phyloP scores from a whole-genome alignment of 2,888 invertebrate species.

The Neuroscelio doddi region DNA sequence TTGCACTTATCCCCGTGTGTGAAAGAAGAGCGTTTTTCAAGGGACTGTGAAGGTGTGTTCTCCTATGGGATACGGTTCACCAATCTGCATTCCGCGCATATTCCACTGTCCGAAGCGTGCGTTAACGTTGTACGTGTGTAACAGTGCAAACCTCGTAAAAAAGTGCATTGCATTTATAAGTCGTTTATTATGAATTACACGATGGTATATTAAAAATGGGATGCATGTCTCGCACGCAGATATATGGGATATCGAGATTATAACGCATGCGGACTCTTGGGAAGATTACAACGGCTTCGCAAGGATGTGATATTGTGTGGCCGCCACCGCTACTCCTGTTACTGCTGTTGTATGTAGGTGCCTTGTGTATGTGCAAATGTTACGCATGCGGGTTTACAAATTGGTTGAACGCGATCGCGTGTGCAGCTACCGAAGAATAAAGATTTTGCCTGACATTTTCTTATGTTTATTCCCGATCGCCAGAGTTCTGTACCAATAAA shows the following conservation, averaged over 20 bases:
- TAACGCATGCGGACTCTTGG: conserved; percentile 64
- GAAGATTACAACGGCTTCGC: conserved; percentile 55
- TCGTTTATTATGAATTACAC: conserved; percentile 72
- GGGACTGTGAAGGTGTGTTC: not conserved
- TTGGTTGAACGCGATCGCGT: conserved; percentile 57
- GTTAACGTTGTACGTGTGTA: conserved; percentile 28
- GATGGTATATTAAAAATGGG: conserved; percentile 71
- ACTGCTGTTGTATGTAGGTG: conserved; percentile 21
- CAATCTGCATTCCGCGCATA: conserved; percentile 1
- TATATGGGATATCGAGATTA: conserved; percentile 72
- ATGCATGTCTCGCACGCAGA: conserved; percentile 69
- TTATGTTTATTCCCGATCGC: not conserved
- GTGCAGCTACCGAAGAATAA: conserved; percentile 58
- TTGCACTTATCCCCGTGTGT: conserved; percentile 36
- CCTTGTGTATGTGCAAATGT: conserved; percentile 44
- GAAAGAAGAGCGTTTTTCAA: conserved; percentile 14
- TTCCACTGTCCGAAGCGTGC: conserved; percentile 14
- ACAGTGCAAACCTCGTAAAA: conserved; percentile 51
- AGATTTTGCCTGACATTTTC: conserved; percentile 20
- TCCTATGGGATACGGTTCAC: not conserved
- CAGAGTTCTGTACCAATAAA: conserved; percentile 8
- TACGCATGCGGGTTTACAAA: conserved; percentile 62
- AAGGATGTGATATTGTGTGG: conserved; percentile 50
- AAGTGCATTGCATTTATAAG: conserved; percentile 70
- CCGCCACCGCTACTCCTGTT: conserved; percentile 21